These are phyloP conservation scores for Oplegnathus fasciatus DNA, from an alignment of 2,113 vertebrate species.

Conservation along the genomic window DNA sequence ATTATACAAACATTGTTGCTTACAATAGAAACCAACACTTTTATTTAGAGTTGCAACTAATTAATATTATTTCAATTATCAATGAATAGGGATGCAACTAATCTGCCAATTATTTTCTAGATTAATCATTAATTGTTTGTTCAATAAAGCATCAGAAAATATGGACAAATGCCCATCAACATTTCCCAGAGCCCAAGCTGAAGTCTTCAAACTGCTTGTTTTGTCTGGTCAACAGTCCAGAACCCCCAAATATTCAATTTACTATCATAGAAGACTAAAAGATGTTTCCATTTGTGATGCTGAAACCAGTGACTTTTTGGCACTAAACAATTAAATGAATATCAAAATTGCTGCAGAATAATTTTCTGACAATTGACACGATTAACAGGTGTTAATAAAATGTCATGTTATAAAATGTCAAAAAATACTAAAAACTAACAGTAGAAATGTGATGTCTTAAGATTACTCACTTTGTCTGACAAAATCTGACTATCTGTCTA, in stretches of 20 bases:
- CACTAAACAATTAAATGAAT: neutral
- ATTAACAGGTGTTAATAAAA: too few species aligned
- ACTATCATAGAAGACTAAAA: neutral
- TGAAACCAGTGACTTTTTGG: too few species aligned
- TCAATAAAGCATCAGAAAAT: neutral
- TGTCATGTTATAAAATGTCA: neutral
- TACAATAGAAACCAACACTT: constrained; percentile 12
- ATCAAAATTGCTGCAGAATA: too few species aligned
- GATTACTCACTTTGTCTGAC: neutral
- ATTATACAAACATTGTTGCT: constrained; percentile 3
- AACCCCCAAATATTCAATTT: neutral
- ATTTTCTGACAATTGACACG: too few species aligned
- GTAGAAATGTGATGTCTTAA: neutral
- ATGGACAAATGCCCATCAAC: neutral
- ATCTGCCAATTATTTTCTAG: neutral
- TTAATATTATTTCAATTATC: neutral
- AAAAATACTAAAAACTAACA: too few species aligned
- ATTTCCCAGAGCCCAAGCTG: neutral
- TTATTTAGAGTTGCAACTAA: neutral
- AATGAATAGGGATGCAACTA: neutral
- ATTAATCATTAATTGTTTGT: neutral
- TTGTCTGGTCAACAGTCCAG: neutral
- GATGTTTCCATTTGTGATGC: neutral
- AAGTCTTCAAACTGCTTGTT: neutral
- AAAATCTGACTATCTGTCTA: too few species aligned